phyloP scores from a whole-genome alignment of 2,797 vertebrate genomes.

The Chaetophractus vellerosus region DNA sequence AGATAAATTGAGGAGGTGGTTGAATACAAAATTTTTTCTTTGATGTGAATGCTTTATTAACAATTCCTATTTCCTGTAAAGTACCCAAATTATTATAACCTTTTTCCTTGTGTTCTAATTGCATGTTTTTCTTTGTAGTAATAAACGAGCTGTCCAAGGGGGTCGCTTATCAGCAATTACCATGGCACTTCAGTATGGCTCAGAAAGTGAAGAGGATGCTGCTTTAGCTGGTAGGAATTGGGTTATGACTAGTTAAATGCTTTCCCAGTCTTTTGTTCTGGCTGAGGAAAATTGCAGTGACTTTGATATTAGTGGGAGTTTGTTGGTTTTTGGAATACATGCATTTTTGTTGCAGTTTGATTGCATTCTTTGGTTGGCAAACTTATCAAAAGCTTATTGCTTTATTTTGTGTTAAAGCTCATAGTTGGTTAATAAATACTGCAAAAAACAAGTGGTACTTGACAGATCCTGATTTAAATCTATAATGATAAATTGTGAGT shows the following conservation, averaged over 20 bases:
- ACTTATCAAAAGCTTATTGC: neutral
- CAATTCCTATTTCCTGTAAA: constrained; percentile 38
- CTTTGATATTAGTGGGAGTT: constrained; percentile 44
- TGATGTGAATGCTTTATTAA: constrained; percentile 54
- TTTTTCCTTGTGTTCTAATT: constrained; percentile 60
- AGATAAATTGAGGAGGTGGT: constrained; percentile 46
- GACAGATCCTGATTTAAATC: constrained; percentile 20
- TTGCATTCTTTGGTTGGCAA: neutral
- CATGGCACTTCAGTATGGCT: constrained; percentile 98
- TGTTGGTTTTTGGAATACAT: constrained; percentile 55
- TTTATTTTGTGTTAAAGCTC: constrained; percentile 67
- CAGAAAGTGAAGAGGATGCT: constrained; percentile 99
- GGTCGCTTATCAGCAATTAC: constrained; percentile 98
- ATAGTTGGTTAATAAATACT: constrained; percentile 23
- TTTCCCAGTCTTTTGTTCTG: constrained; percentile 8
- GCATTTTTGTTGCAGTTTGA: constrained; percentile 58
- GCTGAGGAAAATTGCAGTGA: constrained; percentile 26
- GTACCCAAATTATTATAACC: constrained; percentile 52
- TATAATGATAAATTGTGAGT: neutral
- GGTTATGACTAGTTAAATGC: constrained; percentile 1
- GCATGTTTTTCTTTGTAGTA: constrained; percentile 90
- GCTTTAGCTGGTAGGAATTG: constrained; percentile 94
- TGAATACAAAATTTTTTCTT: constrained; percentile 55
- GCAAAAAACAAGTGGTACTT: neutral
- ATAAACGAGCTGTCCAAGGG: constrained; percentile 96